These are phyloP conservation scores for Oriolus oriolus DNA, from an alignment of 2,113 vertebrate genomes.

Conservation along the genomic window DNA sequence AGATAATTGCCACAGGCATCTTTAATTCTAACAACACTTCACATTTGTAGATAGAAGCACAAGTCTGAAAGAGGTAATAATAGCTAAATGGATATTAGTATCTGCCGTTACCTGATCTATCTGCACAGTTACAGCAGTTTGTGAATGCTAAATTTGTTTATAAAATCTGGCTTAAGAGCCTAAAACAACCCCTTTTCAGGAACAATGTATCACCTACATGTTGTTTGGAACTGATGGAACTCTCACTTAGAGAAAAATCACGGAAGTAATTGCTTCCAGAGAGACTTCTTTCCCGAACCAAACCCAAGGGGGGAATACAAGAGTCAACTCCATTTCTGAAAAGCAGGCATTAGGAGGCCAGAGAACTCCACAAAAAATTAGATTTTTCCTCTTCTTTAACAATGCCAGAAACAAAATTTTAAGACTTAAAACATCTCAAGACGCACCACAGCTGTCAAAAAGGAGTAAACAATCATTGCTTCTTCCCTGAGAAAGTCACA, in stretches of 20 bases:
- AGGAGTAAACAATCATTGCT: not conserved
- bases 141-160: not conserved
- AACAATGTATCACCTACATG: not conserved
- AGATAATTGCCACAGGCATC: slow-evolving; percentile 24
- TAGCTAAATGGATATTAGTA: slow-evolving; percentile 46
- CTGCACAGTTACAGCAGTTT: slow-evolving; percentile 29
- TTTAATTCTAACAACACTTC: slow-evolving; percentile 19
- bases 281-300: not conserved
- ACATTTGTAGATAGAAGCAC: not conserved
- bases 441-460: not conserved
- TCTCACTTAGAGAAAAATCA: slow-evolving; percentile 7
- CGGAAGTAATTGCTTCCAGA: slow-evolving; percentile 51
- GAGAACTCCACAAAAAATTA: not conserved
- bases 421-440: not conserved
- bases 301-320: not conserved
- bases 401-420: not conserved
- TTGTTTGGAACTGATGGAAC: slow-evolving; percentile 30
- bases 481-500: not conserved
- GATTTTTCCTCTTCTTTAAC: not conserved
- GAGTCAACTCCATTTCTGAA: not conserved
- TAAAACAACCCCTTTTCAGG: not conserved
- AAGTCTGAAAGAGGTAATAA: slow-evolving; percentile 29
- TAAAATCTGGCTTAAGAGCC: slow-evolving; percentile 1
- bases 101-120: slow-evolving; percentile 36
- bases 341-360: not conserved